These are phyloP conservation scores for Rhodinocichla rosea DNA, from an alignment of 2,113 vertebrate species.

Conservation along the genomic window DNA sequence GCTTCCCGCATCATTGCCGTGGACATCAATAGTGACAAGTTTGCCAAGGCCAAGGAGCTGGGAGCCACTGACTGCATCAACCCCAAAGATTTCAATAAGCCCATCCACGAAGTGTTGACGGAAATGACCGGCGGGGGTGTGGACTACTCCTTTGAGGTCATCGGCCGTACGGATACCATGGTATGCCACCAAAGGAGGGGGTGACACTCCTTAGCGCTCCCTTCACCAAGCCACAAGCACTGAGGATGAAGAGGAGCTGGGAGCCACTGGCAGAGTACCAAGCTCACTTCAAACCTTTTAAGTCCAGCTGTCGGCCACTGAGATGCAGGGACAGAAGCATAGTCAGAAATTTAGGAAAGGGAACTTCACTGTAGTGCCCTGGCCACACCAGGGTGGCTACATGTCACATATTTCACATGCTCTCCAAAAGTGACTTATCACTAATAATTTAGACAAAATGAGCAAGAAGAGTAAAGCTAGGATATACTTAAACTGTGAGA, in stretches of 20 bases:
- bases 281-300: neutral
- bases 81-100: slow-evolving; percentile 71
- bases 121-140: slow-evolving; percentile 76
- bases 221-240: neutral
- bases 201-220: neutral
- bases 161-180: slow-evolving; percentile 76
- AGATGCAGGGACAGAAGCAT: neutral
- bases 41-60: slow-evolving; percentile 74
- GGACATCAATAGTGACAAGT: slow-evolving; percentile 80
- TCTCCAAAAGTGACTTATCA: neutral
- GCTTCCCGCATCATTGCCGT: slow-evolving; percentile 87
- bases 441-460: neutral
- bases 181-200: slow-evolving; percentile 62
- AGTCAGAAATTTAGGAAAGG: neutral
- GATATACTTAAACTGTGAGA: neutral
- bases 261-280: neutral
- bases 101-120: slow-evolving; percentile 77
- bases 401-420: neutral
- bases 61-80: slow-evolving; percentile 84
- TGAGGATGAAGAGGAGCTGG: neutral
- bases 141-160: slow-evolving; percentile 85
- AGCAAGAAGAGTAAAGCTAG: neutral
- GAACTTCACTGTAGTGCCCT: neutral
- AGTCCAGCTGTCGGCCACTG: neutral
- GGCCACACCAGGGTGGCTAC: neutral